phyloP scores from a whole-genome alignment of 1,140 invertebrate genomes.

The Drosophila neocordata region DNA sequence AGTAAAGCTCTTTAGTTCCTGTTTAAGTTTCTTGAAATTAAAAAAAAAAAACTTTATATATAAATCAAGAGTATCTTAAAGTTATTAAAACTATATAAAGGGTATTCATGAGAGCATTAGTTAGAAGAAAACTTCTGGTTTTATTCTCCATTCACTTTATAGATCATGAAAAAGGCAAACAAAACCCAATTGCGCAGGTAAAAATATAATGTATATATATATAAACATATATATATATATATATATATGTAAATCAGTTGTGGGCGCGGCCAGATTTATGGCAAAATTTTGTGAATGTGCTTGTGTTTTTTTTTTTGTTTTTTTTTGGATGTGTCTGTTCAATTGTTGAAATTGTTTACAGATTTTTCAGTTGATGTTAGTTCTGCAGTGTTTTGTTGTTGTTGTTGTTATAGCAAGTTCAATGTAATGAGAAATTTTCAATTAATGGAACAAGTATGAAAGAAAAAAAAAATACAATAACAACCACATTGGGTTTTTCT shows the following conservation, averaged over 20 bases:
- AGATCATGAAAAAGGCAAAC: constrained; percentile 23
- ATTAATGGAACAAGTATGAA: constrained; percentile 44
- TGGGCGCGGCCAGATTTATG: constrained; percentile 27
- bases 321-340: not conserved
- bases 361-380: constrained; percentile 35
- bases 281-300: not conserved
- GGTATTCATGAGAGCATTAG: not conserved
- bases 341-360: constrained; percentile 38
- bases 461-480: not conserved
- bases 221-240: too few relatives aligned
- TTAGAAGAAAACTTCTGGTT: constrained; percentile 2
- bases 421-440: constrained; percentile 72
- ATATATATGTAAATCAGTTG: not conserved
- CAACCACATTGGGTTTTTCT: not conserved
- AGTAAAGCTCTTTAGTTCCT: too few relatives aligned
- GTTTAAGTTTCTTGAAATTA: too few relatives aligned
- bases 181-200: constrained; percentile 56
- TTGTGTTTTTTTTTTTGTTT: not conserved
- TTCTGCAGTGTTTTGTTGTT: not conserved
- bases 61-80: too few relatives aligned
- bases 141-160: not conserved
- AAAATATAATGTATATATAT: constrained; percentile 20
- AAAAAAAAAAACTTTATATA: too few relatives aligned
- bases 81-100: too few relatives aligned
- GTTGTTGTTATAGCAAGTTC: constrained; percentile 54